These are phyloP conservation scores for Phenacoccus solenopsis DNA, from an alignment of 1,140 invertebrate species.

Conservation along the genomic window DNA sequence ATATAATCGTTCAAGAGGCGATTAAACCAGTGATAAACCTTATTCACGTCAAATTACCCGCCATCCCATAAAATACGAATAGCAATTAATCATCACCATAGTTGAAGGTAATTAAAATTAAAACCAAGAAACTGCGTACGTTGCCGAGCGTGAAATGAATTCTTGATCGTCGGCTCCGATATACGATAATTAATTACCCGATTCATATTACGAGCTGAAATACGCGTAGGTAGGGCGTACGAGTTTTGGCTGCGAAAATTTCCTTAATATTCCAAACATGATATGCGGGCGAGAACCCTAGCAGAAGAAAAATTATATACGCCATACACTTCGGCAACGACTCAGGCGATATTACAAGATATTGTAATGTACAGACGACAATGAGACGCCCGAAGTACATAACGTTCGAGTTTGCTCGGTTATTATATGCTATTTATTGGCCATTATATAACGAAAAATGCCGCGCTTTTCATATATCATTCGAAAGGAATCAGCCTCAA, in stretches of 20 bases:
- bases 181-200: background rate
- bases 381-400: background rate
- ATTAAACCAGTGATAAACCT: too few species aligned
- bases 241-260: background rate
- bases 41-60: too few species aligned
- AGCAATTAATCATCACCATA: background rate
- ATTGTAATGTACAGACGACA: conserved; percentile 11
- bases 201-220: too few species aligned
- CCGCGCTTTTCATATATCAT: conserved; percentile 9
- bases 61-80: too few species aligned
- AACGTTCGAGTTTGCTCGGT: conserved; percentile 1
- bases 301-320: background rate
- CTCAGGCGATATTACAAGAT: background rate
- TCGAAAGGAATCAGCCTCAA: conserved; percentile 8
- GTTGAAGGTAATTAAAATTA: background rate
- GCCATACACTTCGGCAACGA: background rate
- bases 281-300: background rate
- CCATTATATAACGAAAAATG: conserved; percentile 14
- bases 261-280: background rate
- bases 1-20: too few species aligned
- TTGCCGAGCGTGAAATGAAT: background rate
- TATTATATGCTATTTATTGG: conserved; percentile 15
- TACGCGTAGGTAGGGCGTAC: too few species aligned
- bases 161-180: background rate
- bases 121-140: background rate